Evolutionary conservation across 2,113 vertebrate species (phyloP).

Genomic region (Erinaceus europaeus): DNA sequence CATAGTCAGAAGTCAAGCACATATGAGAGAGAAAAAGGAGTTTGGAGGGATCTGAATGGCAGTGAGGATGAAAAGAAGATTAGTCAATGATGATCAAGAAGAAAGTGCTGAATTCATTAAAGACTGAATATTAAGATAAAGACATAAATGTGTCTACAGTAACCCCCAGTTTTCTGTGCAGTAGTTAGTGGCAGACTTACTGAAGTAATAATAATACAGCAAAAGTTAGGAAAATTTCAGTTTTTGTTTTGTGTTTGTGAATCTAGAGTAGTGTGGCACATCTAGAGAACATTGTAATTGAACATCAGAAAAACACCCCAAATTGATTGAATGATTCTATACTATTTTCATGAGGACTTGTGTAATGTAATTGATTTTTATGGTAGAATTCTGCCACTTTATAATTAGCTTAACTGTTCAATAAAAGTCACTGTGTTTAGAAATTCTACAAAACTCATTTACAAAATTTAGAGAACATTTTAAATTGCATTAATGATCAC

Average conservation of each 20-base stretch:
- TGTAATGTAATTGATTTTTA: neutral
- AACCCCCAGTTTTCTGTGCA: neutral
- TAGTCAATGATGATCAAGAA: neutral
- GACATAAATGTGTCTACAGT: neutral
- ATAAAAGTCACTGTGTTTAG: neutral
- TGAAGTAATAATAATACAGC: neutral
- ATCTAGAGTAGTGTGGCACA: too few species aligned
- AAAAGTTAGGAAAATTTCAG: neutral
- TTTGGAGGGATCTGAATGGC: neutral
- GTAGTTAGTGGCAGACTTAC: neutral
- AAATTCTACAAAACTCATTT: neutral
- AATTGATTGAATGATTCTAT: neutral
- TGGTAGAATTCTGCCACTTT: neutral
- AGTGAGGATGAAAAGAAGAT: neutral
- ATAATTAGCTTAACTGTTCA: neutral
- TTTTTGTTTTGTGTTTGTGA: neutral
- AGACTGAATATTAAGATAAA: neutral
- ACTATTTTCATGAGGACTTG: neutral
- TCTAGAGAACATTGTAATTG: too few species aligned
- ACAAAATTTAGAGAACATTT: neutral
- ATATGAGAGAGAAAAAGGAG: neutral
- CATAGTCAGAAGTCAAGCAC: neutral
- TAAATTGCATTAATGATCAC: neutral
- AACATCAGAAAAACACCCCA: neutral
- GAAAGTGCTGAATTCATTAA: neutral